Evolutionary conservation across 2,797 vertebrate species (phyloP).

Genomic region (Alectoris magna): DNA sequence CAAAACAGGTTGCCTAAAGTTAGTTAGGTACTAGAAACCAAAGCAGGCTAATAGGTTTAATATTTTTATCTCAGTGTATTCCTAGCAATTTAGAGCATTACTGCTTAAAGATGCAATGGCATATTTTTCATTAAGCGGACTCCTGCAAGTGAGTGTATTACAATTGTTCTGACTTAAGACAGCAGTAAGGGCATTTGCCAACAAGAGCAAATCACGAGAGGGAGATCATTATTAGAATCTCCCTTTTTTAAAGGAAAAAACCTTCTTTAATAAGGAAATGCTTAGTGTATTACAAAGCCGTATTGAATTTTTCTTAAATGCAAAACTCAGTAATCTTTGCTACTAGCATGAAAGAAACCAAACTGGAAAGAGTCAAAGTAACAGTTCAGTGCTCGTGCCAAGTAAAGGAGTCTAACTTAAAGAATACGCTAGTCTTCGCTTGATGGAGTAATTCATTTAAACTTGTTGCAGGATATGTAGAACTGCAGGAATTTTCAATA

Average conservation of each 20-base stretch:
- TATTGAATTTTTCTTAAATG: constrained; percentile 26
- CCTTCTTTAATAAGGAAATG: constrained; percentile 47
- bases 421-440: not conserved
- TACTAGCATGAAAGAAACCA: not conserved
- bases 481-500: not conserved
- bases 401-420: not conserved
- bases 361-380: not conserved
- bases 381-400: not conserved
- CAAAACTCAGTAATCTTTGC: not conserved
- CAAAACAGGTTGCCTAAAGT: not conserved
- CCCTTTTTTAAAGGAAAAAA: constrained; percentile 42
- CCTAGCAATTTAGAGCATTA: not conserved
- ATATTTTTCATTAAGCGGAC: not conserved
- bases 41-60: not conserved
- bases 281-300: not conserved
- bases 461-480: not conserved
- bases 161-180: constrained; percentile 23
- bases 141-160: not conserved
- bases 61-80: not conserved
- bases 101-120: not conserved
- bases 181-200: not conserved
- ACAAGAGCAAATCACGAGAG: not conserved
- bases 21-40: not conserved
- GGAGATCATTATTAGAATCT: constrained; percentile 46
- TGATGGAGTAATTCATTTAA: not conserved